These are phyloP conservation scores for Drosophila sechellia DNA, from an alignment of 1,140 invertebrate species.

Conservation along the genomic window DNA sequence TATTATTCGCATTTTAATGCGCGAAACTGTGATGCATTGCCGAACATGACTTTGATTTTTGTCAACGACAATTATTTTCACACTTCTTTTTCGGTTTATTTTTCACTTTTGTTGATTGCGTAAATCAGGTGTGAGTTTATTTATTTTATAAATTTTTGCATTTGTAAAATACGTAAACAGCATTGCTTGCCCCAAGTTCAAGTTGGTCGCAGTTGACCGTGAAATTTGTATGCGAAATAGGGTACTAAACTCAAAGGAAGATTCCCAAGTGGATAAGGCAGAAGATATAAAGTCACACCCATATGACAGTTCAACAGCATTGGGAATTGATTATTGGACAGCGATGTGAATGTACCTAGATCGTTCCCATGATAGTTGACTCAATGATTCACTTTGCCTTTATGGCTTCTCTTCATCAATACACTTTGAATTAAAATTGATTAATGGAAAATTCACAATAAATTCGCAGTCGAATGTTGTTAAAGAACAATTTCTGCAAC, in stretches of 20 bases:
- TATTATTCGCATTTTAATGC: slow-evolving; percentile 31
- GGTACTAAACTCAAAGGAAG: slow-evolving; percentile 52
- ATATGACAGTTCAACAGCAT: slow-evolving; percentile 15
- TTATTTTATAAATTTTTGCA: slow-evolving; percentile 73
- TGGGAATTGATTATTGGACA: slow-evolving; percentile 14
- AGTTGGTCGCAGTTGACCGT: slow-evolving; percentile 63
- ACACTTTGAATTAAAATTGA: background rate
- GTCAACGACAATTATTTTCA: slow-evolving; percentile 71
- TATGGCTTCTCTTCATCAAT: no score
- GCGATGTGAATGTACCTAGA: slow-evolving; percentile 17
- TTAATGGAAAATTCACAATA: no score
- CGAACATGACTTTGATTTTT: slow-evolving; percentile 55
- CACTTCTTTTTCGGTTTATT: slow-evolving; percentile 59
- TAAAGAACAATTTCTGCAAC: no score
- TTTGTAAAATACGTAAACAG: slow-evolving; percentile 49
- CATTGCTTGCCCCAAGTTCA: slow-evolving; percentile 58
- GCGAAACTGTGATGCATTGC: slow-evolving; percentile 62
- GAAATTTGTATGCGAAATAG: slow-evolving; percentile 47
- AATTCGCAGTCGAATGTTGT: no score
- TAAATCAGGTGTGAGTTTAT: slow-evolving; percentile 76
- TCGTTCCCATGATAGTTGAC: slow-evolving; percentile 3
- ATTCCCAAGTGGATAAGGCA: slow-evolving; percentile 30
- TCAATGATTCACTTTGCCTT: background rate
- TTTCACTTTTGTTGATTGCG: slow-evolving; percentile 50
- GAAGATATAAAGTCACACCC: slow-evolving; percentile 34